Percentiles rank a stretch among this genome's conserved stretches.
phyloP scores from a whole-genome alignment of 2,888 invertebrate genomes.

The Catotricha subobsoleta region DNA sequence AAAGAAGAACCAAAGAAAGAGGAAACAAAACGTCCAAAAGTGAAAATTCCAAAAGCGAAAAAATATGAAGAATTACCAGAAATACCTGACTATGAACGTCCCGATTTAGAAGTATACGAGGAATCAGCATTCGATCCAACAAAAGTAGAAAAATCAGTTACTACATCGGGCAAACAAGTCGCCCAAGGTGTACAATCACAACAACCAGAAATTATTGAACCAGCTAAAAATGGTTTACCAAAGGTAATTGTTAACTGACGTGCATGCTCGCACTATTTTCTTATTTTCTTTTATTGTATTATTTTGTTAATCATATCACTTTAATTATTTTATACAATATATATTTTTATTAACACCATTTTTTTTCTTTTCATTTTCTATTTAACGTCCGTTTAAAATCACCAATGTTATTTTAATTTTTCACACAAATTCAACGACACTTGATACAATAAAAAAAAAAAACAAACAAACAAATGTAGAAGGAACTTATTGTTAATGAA shows the following conservation, averaged over 20 bases:
- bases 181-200: background rate
- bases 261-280: background rate
- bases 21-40: conserved; percentile 16
- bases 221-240: conserved; percentile 21
- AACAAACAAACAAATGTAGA: too few relatives aligned
- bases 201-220: conserved; percentile 17
- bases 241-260: conserved; percentile 18
- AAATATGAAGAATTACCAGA: conserved; percentile 44
- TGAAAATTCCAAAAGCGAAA: conserved; percentile 21
- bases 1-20: conserved; percentile 22
- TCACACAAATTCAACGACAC: too few relatives aligned
- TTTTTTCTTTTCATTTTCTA: too few relatives aligned
- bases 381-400: too few relatives aligned
- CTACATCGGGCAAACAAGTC: background rate
- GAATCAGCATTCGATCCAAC: conserved; percentile 33
- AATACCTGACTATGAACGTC: conserved; percentile 56
- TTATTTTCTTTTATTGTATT: background rate
- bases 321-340: too few relatives aligned
- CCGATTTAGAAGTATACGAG: conserved; percentile 52
- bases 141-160: conserved; percentile 23
- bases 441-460: too few relatives aligned
- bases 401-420: too few relatives aligned
- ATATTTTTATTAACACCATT: too few relatives aligned
- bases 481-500: conserved; percentile 15
- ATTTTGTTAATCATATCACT: too few relatives aligned